Conservation (phyloP, 2,113 vertebrate genomes). For the Poeciliopsis retropinna region DNA sequence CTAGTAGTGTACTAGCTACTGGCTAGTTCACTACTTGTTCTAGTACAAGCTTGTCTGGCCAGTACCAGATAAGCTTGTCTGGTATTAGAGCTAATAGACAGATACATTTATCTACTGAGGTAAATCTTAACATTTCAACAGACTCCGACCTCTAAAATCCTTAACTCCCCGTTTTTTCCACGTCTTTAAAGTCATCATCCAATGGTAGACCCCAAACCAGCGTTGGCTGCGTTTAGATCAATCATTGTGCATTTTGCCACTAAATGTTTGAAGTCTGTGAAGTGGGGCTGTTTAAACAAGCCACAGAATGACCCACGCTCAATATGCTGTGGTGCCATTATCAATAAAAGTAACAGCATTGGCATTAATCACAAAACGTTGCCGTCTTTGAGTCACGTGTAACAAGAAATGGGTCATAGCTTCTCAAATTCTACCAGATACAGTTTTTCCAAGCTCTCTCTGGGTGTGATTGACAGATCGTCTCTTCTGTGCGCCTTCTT, state of each 20-base stretch:
- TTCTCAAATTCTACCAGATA: background rate
- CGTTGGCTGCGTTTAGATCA: background rate
- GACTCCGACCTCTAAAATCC: background rate
- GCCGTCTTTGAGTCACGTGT: background rate
- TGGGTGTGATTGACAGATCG: conserved; percentile 13
- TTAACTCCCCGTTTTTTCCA: background rate
- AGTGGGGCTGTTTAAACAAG: no score
- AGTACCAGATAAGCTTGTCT: no score
- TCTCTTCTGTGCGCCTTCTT: background rate
- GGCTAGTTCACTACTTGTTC: no score
- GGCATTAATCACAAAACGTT: background rate
- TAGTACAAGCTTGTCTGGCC: no score
- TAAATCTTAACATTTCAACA: background rate
- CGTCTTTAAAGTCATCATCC: background rate
- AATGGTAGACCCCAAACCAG: background rate
- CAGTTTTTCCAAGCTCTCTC: background rate
- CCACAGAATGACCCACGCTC: no score
- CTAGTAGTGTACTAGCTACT: no score
- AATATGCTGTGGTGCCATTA: no score
- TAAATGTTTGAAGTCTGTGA: background rate
- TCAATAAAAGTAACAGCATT: no score
- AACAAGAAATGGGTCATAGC: background rate
- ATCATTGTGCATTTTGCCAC: background rate
- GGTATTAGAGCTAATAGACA: no score
- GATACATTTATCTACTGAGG: no score